phyloP scores from a whole-genome alignment of 2,888 invertebrate genomes.

The Cosmia trapezina region DNA sequence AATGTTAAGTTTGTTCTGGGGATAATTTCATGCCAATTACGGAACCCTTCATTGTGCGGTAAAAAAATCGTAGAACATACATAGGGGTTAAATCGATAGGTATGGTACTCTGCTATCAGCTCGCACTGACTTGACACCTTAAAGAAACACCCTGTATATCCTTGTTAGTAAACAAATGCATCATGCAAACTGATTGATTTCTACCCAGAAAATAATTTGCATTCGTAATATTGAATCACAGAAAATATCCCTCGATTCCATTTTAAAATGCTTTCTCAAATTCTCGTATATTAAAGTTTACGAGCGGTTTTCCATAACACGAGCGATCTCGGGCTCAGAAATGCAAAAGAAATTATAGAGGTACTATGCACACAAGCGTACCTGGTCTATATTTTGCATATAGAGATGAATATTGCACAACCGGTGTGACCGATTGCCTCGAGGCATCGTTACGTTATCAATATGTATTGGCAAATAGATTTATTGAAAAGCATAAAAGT shows the following conservation, averaged over 20 bases:
- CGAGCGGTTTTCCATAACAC: slow-evolving; percentile 4
- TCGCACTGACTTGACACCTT: too few relatives aligned
- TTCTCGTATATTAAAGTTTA: slow-evolving; percentile 13
- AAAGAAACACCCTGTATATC: too few relatives aligned
- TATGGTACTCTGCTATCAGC: too few relatives aligned
- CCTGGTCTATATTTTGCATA: neutral
- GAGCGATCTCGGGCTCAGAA: slow-evolving; percentile 20
- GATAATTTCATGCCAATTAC: too few relatives aligned
- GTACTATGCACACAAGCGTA: neutral
- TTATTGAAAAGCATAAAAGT: slow-evolving; percentile 19
- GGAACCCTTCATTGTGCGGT: too few relatives aligned
- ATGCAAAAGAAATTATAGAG: slow-evolving; percentile 13
- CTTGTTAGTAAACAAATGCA: neutral
- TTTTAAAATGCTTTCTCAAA: slow-evolving; percentile 30
- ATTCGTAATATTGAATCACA: slow-evolving; percentile 33
- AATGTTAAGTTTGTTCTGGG: too few relatives aligned
- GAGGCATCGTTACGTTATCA: slow-evolving; percentile 19
- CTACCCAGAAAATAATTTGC: slow-evolving; percentile 8
- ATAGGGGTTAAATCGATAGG: too few relatives aligned
- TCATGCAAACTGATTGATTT: neutral
- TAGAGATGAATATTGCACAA: slow-evolving; percentile 16
- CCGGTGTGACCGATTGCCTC: slow-evolving; percentile 4
- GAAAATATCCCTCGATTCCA: slow-evolving; percentile 24
- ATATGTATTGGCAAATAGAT: slow-evolving; percentile 17
- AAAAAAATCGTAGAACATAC: too few relatives aligned